Evolutionary conservation across 2,113 vertebrate genomes (phyloP).

Genomic region (Pelmatolapia mariae): DNA sequence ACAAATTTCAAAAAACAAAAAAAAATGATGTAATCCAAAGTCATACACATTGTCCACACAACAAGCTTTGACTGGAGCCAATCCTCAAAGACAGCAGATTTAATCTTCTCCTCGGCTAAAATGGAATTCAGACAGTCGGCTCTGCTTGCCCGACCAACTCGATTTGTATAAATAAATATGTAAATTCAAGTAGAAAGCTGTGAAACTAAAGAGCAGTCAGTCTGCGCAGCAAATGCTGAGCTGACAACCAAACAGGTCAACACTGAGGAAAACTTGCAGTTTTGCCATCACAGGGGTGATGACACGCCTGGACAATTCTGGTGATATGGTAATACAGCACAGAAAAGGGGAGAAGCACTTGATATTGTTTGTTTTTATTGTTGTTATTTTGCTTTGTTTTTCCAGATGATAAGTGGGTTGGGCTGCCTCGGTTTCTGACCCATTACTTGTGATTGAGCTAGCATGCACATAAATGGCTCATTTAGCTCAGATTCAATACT

Average conservation of each 20-base stretch:
- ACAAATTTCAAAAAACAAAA: conserved; percentile 59
- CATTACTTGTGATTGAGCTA: neutral
- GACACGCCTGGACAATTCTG: neutral
- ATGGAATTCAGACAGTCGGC: conserved; percentile 43
- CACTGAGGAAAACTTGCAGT: conserved; percentile 2
- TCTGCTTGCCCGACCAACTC: neutral
- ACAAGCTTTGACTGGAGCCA: conserved; percentile 43
- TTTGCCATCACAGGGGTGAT: neutral
- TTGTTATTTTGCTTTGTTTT: neutral
- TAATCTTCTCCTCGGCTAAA: conserved; percentile 35
- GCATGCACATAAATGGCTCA: conserved; percentile 12
- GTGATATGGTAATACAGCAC: conserved; percentile 25
- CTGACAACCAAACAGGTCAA: conserved; percentile 13
- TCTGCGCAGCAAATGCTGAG: neutral
- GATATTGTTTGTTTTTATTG: neutral
- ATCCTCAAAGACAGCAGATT: conserved; percentile 48
- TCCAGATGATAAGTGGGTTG: neutral
- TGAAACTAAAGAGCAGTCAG: conserved; percentile 34
- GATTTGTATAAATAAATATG: conserved; percentile 65
- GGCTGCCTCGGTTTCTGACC: conserved; percentile 12
- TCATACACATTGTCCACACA: conserved; percentile 49
- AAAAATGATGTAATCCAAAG: conserved; percentile 38
- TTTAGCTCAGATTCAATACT: neutral
- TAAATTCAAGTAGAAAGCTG: conserved; percentile 69
- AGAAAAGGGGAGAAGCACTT: conserved; percentile 4